phyloP scores from a whole-genome alignment of 2,113 vertebrate genomes.

The Empidonax alnorum region DNA sequence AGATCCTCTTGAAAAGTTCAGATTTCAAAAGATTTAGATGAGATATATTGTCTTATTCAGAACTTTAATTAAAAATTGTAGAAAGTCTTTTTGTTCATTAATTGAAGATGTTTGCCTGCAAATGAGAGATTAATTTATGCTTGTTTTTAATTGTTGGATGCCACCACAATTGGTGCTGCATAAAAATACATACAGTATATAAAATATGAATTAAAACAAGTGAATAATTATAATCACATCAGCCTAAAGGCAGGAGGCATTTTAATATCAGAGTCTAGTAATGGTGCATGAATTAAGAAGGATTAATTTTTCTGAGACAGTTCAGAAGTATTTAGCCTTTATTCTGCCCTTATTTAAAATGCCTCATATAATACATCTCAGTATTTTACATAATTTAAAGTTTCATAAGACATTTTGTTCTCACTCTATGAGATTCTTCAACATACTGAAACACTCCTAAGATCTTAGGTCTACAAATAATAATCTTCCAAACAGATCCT shows the following conservation, averaged over 20 bases:
- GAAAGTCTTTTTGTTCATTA: slow-evolving; percentile 41
- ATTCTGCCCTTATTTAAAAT: slow-evolving; percentile 58
- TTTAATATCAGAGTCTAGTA: slow-evolving; percentile 52
- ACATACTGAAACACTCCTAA: background rate
- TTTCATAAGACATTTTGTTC: slow-evolving; percentile 43
- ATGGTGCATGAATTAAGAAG: slow-evolving; percentile 59
- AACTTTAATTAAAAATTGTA: slow-evolving; percentile 49
- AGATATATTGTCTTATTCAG: slow-evolving; percentile 7
- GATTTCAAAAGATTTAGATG: background rate
- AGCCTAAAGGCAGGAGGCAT: slow-evolving; percentile 48
- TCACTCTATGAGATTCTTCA: background rate
- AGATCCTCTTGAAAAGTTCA: slow-evolving; percentile 14
- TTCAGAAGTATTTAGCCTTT: slow-evolving; percentile 65
- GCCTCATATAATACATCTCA: slow-evolving; percentile 15
- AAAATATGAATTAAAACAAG: slow-evolving; percentile 61
- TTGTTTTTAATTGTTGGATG: slow-evolving; percentile 57
- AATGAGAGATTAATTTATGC: slow-evolving; percentile 59
- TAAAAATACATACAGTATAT: slow-evolving; percentile 28
- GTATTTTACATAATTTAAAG: slow-evolving; percentile 58
- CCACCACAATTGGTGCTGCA: background rate
- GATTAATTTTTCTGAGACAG: slow-evolving; percentile 57
- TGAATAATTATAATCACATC: slow-evolving; percentile 54
- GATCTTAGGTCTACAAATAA: slow-evolving; percentile 10
- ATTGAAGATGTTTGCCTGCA: slow-evolving; percentile 27
- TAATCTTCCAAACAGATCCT: background rate